Evolutionary conservation across 2,888 invertebrate species (phyloP).

Genomic region (Thymelicus lineola): DNA sequence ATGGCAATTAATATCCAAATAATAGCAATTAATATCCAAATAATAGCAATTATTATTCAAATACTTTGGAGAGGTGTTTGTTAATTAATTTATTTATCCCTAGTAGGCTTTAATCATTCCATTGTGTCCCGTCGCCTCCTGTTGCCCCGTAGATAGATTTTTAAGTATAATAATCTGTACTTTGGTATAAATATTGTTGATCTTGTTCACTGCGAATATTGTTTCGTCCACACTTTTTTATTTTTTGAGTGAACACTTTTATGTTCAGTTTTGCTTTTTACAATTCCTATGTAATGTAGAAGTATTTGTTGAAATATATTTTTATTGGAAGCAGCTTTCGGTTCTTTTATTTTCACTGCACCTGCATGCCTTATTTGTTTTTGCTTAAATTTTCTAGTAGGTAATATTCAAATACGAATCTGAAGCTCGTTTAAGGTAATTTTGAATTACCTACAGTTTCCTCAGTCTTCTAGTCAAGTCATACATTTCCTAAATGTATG

Average conservation of each 20-base stretch:
- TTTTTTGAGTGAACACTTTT: constrained; percentile 34
- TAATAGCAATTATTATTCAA: too few species aligned
- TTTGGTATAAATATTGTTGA: neutral
- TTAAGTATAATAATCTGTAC: neutral
- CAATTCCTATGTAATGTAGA: constrained; percentile 47
- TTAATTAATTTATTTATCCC: too few species aligned
- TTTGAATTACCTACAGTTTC: too few species aligned
- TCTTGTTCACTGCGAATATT: constrained; percentile 20
- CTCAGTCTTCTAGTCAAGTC: neutral
- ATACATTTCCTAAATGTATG: too few species aligned
- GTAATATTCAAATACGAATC: neutral
- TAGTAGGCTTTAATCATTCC: neutral
- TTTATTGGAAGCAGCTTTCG: constrained; percentile 73
- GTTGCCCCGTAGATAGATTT: neutral
- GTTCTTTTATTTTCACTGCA: constrained; percentile 65
- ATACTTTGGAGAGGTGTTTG: too few species aligned
- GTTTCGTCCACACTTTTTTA: constrained; percentile 25
- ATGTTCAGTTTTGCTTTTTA: constrained; percentile 55
- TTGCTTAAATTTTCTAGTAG: constrained; percentile 28
- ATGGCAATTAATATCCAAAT: too few species aligned
- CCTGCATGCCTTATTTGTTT: constrained; percentile 40
- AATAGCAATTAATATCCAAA: too few species aligned
- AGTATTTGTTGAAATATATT: constrained; percentile 68
- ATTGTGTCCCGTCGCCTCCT: neutral
- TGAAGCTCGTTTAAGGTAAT: too few species aligned